Conservation (phyloP, 2,888 invertebrate genomes). For the Phragmatobia fuliginosa region DNA sequence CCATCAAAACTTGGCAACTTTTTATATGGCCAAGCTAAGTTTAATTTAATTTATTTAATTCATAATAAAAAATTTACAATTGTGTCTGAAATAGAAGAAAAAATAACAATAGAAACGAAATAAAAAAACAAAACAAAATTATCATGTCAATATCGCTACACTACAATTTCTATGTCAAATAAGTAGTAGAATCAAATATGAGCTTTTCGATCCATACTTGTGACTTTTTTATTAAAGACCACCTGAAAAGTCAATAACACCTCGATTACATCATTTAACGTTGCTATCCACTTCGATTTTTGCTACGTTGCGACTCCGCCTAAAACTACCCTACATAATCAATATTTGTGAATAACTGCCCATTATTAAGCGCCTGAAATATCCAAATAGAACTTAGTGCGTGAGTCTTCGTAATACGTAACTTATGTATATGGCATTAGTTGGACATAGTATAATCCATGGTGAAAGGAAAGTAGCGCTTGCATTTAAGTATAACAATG, state of each 20-base stretch:
- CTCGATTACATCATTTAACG: not conserved
- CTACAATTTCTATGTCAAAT: too few relatives aligned
- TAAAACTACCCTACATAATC: not conserved
- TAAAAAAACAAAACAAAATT: too few relatives aligned
- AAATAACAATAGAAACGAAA: too few relatives aligned
- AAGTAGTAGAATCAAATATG: too few relatives aligned
- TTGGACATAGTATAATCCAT: slow-evolving; percentile 38
- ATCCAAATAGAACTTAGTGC: not conserved
- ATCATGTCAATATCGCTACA: too few relatives aligned
- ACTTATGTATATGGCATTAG: slow-evolving; percentile 44
- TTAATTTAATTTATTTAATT: too few relatives aligned
- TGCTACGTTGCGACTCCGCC: not conserved
- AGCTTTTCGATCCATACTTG: not conserved
- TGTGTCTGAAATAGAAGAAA: too few relatives aligned
- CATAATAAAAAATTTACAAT: too few relatives aligned
- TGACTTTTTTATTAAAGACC: not conserved
- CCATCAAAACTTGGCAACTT: too few relatives aligned
- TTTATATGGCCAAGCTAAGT: too few relatives aligned
- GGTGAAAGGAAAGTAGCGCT: slow-evolving; percentile 42
- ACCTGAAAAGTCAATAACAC: not conserved
- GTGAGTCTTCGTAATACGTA: slow-evolving; percentile 38
- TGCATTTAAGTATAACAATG: slow-evolving; percentile 41
- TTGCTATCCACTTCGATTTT: not conserved
- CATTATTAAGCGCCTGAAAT: not conserved
- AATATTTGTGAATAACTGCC: not conserved